Evolutionary conservation across 2,888 invertebrate species (phyloP).

Genomic region (Selenia dentaria): DNA sequence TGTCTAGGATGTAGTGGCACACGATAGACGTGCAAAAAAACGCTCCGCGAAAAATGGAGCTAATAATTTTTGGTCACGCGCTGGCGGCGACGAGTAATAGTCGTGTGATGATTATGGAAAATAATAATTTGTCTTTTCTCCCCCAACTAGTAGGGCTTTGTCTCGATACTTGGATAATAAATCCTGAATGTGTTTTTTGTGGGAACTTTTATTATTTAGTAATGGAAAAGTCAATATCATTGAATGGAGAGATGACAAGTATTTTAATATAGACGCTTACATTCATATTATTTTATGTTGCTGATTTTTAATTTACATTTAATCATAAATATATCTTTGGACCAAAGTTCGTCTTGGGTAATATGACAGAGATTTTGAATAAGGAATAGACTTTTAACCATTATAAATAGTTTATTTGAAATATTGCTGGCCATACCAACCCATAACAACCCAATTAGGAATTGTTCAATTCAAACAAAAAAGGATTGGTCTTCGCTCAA

Average conservation of each 20-base stretch:
- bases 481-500: too few species aligned
- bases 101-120: conserved; percentile 79
- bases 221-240: not conserved
- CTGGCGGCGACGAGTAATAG: conserved; percentile 67
- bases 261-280: conserved; percentile 1
- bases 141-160: conserved; percentile 44
- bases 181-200: conserved; percentile 52
- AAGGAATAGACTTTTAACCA: too few species aligned
- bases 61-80: conserved; percentile 77
- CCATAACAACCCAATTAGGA: too few species aligned
- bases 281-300: too few species aligned
- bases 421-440: too few species aligned
- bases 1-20: conserved; percentile 54
- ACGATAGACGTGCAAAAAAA: conserved; percentile 65
- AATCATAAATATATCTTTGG: too few species aligned
- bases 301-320: too few species aligned
- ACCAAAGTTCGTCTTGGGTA: too few species aligned
- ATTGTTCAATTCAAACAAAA: too few species aligned
- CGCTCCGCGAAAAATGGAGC: conserved; percentile 43
- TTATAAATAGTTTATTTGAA: too few species aligned
- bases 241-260: not conserved
- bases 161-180: conserved; percentile 50
- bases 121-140: conserved; percentile 79
- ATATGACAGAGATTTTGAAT: too few species aligned
- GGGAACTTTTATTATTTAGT: conserved; percentile 37